Evolutionary conservation across 2,888 invertebrate species (phyloP), one percentile per base, ranked within the genome.

Genomic region (Pterobdella sp.): DNA sequence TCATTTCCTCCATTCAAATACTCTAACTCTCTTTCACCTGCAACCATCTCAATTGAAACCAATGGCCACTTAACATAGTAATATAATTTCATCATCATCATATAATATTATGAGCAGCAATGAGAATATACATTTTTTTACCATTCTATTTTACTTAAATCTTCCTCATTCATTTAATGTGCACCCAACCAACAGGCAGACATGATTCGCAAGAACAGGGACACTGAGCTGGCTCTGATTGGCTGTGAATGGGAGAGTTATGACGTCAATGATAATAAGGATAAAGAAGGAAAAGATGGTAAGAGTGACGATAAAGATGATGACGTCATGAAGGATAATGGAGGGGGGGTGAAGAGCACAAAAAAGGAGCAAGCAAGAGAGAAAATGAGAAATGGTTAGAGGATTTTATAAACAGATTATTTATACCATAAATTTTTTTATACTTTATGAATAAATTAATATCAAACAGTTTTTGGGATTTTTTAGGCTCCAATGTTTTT

Each of bases 281-380:
- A 65, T 1, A 68, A 49, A 31, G 26, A 1, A 31, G 22, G 1
- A 7, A 52, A 67, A 14, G 42, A 22, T 22, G 7, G 69, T 26
- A 35, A 18, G 3, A 29, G 18, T 14, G 69, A 42, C 42, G 69
- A 42, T 49, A n/a, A 10, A 7, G 36, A 29, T 49, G 69, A 22
- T 31, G 34, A 31, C 14, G 32, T 4, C 22, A 4, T 68, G 42
- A 1, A 34, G 68, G 31, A 32, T 49, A 10, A 42, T 49, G 10
- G 68, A 42, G 31, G 49, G 49, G 42, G 68, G 29, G 42, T 32
- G 35, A 72, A 63, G 29, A 37, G 42, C 4, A 66, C 22, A 1
- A 73, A 73, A 63, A 73, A 56, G 36, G 73, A 73, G 37, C 29
- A 73, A 31, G 42, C 68, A 22, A 42, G 68, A 3, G 60, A 73